These are phyloP conservation scores for Coregonus clupeaformis DNA, from an alignment of 2,113 vertebrate species.

Conservation along the genomic window DNA sequence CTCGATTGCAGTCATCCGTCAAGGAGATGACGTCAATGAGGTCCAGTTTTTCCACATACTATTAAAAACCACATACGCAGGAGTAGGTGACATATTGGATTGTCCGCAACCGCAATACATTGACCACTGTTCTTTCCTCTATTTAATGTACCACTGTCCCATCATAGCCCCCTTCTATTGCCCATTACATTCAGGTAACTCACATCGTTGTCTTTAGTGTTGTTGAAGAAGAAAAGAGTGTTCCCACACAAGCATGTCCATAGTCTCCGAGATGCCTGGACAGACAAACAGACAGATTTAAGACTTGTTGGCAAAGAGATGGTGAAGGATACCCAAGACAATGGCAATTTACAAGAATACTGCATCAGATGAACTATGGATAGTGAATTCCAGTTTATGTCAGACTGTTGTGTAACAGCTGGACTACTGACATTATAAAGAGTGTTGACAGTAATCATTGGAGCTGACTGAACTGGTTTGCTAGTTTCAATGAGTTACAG, in stretches of 20 bases:
- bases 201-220: conserved; percentile 70
- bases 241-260: conserved; percentile 81
- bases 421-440: too few species aligned
- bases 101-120: too few species aligned
- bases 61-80: conserved; percentile 30
- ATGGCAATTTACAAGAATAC: not conserved
- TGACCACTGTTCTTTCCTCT: too few species aligned
- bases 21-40: conserved; percentile 69
- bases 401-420: too few species aligned
- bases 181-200: conserved; percentile 29
- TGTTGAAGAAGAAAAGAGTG: conserved; percentile 75
- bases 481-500: too few species aligned
- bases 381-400: too few species aligned
- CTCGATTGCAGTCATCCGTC: conserved; percentile 60
- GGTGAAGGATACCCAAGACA: not conserved
- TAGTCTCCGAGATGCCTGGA: conserved; percentile 73
- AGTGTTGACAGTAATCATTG: too few species aligned
- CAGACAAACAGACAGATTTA: conserved; percentile 15
- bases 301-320: too few species aligned
- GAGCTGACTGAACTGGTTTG: too few species aligned
- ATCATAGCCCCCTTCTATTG: too few species aligned
- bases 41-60: conserved; percentile 80
- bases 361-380: too few species aligned
- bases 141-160: too few species aligned
- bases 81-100: conserved; percentile 4